phyloP scores from a whole-genome alignment of 1,140 invertebrate genomes.

The Trissolcus basalis region DNA sequence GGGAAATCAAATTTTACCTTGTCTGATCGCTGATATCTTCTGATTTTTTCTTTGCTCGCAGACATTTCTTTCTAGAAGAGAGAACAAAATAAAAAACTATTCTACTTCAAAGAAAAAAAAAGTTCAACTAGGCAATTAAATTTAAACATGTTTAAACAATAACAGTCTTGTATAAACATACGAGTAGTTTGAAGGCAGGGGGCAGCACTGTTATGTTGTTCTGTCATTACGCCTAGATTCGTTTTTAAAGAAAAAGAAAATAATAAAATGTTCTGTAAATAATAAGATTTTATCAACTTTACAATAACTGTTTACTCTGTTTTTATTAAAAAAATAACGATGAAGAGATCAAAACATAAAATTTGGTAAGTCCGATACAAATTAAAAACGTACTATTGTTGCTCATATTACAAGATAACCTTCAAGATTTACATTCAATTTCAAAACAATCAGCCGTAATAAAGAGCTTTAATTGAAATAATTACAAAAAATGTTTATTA shows the following conservation, averaged over 20 bases:
- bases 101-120: no score
- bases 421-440: conserved; percentile 5
- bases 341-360: conserved; percentile 31
- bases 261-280: conserved; percentile 24
- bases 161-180: no score
- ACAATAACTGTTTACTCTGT: neutral
- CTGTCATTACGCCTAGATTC: neutral
- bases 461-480: no score
- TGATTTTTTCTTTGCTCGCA: conserved; percentile 5
- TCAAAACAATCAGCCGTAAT: neutral
- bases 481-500: no score
- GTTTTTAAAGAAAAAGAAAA: no score
- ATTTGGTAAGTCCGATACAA: conserved; percentile 17
- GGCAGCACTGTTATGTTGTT: conserved; percentile 24
- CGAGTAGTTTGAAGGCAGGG: neutral
- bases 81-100: no score
- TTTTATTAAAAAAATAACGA: conserved; percentile 7
- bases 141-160: no score
- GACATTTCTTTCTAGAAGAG: neutral
- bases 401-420: conserved; percentile 9
- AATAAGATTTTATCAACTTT: conserved; percentile 26
- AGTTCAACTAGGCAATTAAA: no score
- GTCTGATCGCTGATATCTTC: conserved; percentile 7
- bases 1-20: conserved; percentile 7
- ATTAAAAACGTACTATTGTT: neutral